Evolutionary conservation across 2,797 vertebrate genomes (phyloP).

Genomic region (Vipera latastei): DNA sequence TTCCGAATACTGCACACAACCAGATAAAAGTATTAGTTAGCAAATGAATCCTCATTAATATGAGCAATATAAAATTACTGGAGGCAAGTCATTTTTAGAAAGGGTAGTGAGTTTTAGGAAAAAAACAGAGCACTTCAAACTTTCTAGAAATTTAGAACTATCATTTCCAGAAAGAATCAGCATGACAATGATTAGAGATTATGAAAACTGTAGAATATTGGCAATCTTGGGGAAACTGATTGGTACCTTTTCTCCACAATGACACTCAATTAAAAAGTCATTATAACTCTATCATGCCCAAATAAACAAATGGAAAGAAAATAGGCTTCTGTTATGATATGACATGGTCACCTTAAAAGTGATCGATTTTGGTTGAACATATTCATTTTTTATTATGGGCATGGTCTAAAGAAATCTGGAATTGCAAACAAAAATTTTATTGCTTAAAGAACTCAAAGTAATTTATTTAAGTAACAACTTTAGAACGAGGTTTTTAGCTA

Average conservation of each 20-base stretch:
- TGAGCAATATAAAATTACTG: constrained; percentile 17
- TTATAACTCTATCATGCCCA: not conserved
- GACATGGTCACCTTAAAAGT: not conserved
- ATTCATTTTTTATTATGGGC: not conserved
- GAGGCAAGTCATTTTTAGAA: not conserved
- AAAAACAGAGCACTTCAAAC: not conserved
- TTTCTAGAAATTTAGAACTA: not conserved
- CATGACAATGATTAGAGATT: not conserved
- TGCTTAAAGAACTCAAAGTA: not conserved
- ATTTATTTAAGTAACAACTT: not conserved
- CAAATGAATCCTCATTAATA: not conserved
- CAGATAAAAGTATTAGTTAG: not conserved
- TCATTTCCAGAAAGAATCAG: not conserved
- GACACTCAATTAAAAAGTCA: not conserved
- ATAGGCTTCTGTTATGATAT: not conserved
- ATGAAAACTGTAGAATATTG: not conserved
- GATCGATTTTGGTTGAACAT: not conserved
- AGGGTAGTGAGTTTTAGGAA: not conserved
- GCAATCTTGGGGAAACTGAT: not conserved
- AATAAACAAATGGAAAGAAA: not conserved
- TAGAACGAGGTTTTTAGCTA: not conserved
- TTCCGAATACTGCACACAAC: constrained; percentile 77
- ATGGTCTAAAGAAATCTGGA: not conserved
- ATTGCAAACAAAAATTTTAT: not conserved
- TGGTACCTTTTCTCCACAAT: not conserved